These are phyloP conservation scores for Talpa occidentalis DNA, from an alignment of 2,113 vertebrate species.

Conservation along the genomic window DNA sequence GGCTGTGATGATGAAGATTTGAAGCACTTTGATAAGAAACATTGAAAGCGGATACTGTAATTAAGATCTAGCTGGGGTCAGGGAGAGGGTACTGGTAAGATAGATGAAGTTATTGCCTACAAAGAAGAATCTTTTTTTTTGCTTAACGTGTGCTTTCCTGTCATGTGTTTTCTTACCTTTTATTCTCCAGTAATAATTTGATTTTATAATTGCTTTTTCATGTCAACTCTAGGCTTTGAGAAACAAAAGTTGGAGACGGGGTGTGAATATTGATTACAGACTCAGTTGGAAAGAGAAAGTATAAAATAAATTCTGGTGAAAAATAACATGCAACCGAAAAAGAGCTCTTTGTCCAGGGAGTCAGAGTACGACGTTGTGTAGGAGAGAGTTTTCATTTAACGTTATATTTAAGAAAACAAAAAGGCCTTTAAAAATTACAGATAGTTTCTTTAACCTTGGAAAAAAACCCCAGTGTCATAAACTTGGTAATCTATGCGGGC, in stretches of 20 bases:
- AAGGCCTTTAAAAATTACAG: background rate
- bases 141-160: slow-evolving; percentile 33
- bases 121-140: background rate
- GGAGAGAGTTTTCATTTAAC: background rate
- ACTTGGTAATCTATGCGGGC: background rate
- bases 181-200: slow-evolving; percentile 51
- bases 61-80: background rate
- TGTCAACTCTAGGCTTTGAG: slow-evolving; percentile 57
- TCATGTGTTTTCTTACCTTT: slow-evolving; percentile 19
- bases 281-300: slow-evolving; percentile 54
- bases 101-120: slow-evolving; percentile 5
- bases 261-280: slow-evolving; percentile 39
- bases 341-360: slow-evolving; percentile 59
- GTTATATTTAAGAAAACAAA: background rate
- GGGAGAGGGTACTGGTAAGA: background rate
- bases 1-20: background rate
- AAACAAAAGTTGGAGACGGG: slow-evolving; percentile 39
- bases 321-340: slow-evolving; percentile 66
- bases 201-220: slow-evolving; percentile 32
- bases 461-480: background rate
- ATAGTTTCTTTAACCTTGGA: background rate
- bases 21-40: background rate
- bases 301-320: slow-evolving; percentile 64
- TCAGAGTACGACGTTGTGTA: slow-evolving; percentile 39
- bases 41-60: background rate